Conservation (phyloP, 2,888 invertebrate genomes). For the Tethea ocularis region DNA sequence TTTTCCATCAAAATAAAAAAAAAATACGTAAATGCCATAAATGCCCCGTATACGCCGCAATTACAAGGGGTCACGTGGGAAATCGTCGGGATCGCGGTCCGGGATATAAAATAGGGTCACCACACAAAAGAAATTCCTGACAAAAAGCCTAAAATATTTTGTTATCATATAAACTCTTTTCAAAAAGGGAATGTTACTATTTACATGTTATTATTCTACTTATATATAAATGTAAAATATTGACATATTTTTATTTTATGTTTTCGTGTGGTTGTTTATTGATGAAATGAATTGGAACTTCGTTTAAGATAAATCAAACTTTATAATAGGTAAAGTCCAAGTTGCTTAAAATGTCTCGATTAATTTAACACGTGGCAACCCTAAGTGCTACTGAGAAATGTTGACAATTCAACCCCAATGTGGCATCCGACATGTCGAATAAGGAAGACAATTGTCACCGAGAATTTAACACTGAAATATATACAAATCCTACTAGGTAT, state of each 20-base stretch:
- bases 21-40: conserved; percentile 5
- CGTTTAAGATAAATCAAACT: too few species aligned
- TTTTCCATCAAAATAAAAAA: neutral
- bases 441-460: conserved; percentile 2
- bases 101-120: neutral
- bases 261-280: neutral
- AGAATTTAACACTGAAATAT: neutral
- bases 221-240: too few species aligned
- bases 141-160: neutral
- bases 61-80: conserved; percentile 17
- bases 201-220: neutral
- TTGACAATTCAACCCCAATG: conserved; percentile 15
- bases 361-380: neutral
- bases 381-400: conserved; percentile 12
- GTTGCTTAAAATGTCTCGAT: neutral
- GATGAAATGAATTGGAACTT: too few species aligned
- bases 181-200: neutral
- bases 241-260: neutral
- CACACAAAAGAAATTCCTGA: neutral
- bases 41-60: conserved; percentile 8
- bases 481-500: too few species aligned
- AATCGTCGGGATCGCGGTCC: conserved; percentile 12
- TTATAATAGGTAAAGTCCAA: too few species aligned
- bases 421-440: neutral
- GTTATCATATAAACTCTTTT: neutral